phyloP scores from a whole-genome alignment of 2,797 vertebrate genomes.

The Rhinophrynus dorsalis region DNA sequence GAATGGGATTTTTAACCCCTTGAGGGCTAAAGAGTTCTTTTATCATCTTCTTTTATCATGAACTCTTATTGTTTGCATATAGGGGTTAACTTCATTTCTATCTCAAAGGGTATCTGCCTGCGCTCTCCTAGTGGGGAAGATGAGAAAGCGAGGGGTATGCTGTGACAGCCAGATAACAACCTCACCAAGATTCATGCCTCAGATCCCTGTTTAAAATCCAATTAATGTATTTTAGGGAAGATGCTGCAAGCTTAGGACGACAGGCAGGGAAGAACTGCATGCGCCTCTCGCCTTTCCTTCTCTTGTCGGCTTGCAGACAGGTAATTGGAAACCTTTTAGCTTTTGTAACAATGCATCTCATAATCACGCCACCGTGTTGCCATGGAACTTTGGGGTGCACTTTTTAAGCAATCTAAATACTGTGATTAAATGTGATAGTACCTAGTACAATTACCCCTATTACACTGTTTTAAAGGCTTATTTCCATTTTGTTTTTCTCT shows the following conservation, averaged over 20 bases:
- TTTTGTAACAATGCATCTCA: conserved; percentile 16
- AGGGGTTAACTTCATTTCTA: too few relatives aligned
- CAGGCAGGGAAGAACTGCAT: conserved; percentile 4
- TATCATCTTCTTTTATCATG: too few relatives aligned
- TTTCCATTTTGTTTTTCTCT: conserved; percentile 32
- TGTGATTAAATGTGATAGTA: conserved; percentile 48
- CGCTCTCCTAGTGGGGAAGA: neutral
- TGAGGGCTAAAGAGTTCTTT: too few relatives aligned
- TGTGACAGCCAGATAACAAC: conserved; percentile 9
- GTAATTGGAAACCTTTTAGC: conserved; percentile 21
- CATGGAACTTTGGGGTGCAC: conserved; percentile 33
- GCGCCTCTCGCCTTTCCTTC: conserved; percentile 9
- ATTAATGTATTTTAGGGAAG: conserved; percentile 41
- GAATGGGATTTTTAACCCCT: too few relatives aligned
- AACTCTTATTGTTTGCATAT: too few relatives aligned
- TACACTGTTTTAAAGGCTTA: conserved; percentile 16
- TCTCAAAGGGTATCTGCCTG: too few relatives aligned
- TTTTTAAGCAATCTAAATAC: conserved; percentile 47
- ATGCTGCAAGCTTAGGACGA: conserved; percentile 13
- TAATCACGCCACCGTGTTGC: conserved; percentile 23
- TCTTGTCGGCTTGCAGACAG: neutral
- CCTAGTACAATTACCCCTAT: conserved; percentile 26
- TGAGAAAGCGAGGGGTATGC: neutral
- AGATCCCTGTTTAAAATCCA: conserved; percentile 35
- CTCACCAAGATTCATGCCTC: neutral